Conservation (phyloP, 2,888 invertebrate species). For the Sabatieria punctata region DNA sequence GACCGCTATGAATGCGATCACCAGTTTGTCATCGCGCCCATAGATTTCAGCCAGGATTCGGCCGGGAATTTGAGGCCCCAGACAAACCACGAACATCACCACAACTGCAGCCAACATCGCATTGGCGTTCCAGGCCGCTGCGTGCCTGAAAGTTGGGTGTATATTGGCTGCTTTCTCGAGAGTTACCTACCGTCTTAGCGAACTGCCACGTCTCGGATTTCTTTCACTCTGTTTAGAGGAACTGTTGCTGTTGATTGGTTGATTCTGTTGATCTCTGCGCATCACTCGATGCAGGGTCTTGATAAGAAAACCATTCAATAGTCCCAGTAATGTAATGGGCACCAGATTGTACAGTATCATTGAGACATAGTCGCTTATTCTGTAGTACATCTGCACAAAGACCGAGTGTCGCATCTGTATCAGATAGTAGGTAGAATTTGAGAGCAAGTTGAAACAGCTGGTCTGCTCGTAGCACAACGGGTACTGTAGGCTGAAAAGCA, state of each 20-base stretch:
- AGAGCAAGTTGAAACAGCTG: conserved; percentile 17
- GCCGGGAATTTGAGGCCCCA: conserved; percentile 28
- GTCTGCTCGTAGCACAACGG: conserved; percentile 23
- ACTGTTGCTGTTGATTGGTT: neutral
- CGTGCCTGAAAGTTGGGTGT: neutral
- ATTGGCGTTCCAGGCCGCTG: conserved; percentile 20
- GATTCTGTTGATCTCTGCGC: conserved; percentile 15
- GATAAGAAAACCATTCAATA: conserved; percentile 22
- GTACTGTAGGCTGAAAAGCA: conserved; percentile 28
- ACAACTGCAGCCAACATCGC: conserved; percentile 30
- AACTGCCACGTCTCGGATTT: neutral
- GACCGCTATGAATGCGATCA: conserved; percentile 24
- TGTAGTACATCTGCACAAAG: conserved; percentile 19
- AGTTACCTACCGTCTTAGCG: neutral
- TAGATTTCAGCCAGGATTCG: conserved; percentile 24
- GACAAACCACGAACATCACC: conserved; percentile 24
- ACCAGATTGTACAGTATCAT: conserved; percentile 24
- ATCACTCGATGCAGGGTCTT: conserved; percentile 23
- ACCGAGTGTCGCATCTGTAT: conserved; percentile 17
- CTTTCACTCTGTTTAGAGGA: neutral
- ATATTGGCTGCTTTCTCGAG: neutral
- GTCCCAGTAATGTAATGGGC: conserved; percentile 21
- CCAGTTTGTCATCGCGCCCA: conserved; percentile 22
- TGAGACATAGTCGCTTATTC: conserved; percentile 22
- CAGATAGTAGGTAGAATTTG: conserved; percentile 18